Evolutionary conservation across 2,888 invertebrate genomes (phyloP).

Genomic region (Synanthedon formicaeformis): DNA sequence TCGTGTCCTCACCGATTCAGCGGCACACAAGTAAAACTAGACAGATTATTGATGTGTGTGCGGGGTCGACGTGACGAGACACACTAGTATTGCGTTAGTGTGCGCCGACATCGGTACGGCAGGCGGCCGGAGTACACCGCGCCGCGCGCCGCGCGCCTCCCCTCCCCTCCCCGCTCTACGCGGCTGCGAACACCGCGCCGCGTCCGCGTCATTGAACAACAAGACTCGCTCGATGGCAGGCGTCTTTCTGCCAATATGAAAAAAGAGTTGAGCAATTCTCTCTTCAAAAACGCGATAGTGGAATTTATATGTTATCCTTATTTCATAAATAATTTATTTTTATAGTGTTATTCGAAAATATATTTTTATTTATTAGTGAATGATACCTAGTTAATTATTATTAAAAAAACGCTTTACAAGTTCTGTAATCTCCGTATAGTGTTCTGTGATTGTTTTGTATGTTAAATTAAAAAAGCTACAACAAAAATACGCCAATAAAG

Average conservation of each 20-base stretch:
- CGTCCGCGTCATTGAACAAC: conserved; percentile 68
- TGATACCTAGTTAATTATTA: conserved; percentile 64
- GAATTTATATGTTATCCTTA: conserved; percentile 61
- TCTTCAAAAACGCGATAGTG: conserved; percentile 64
- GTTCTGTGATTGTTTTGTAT: conserved; percentile 64
- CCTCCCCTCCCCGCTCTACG: conserved; percentile 58
- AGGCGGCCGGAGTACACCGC: conserved; percentile 9
- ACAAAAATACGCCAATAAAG: conserved; percentile 35
- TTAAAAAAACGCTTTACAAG: conserved; percentile 39
- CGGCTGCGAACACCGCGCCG: conserved; percentile 54
- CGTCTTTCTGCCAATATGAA: conserved; percentile 68
- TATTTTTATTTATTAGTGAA: conserved; percentile 68
- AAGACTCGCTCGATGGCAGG: conserved; percentile 68
- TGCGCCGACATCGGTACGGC: conserved; percentile 48
- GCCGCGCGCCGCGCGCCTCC: conserved; percentile 23
- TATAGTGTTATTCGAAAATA: conserved; percentile 61
- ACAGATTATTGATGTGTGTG: conserved; percentile 50
- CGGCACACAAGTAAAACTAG: conserved; percentile 53
- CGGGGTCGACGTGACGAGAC: conserved; percentile 25
- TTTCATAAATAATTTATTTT: conserved; percentile 64
- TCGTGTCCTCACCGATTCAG: not conserved
- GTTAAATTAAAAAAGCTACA: conserved; percentile 39
- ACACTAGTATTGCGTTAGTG: conserved; percentile 33
- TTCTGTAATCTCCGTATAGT: conserved; percentile 53
- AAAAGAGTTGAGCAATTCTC: conserved; percentile 57